These are phyloP conservation scores for Siniperca chuatsi DNA, from an alignment of 2,113 vertebrate species.

Conservation along the genomic window DNA sequence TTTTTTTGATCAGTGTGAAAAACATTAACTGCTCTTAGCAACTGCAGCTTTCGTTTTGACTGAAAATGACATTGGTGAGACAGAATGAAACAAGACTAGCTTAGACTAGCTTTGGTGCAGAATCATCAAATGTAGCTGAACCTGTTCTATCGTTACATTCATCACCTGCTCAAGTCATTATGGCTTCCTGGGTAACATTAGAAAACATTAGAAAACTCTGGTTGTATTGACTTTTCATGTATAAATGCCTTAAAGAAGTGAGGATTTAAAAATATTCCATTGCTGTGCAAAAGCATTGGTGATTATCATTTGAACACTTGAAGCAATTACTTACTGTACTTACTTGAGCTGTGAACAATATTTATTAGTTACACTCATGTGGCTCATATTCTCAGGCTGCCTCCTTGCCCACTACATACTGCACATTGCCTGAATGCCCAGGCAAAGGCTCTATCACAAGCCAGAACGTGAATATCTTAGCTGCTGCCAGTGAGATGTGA, in stretches of 20 bases:
- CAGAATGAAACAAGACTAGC: not conserved
- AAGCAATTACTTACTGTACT: conserved; percentile 10
- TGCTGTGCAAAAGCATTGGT: not conserved
- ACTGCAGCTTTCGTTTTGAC: too few relatives aligned
- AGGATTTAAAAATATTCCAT: not conserved
- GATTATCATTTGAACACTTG: conserved; percentile 6
- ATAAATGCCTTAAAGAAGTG: not conserved
- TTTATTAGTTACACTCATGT: conserved; percentile 14
- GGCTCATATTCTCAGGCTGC: conserved; percentile 16
- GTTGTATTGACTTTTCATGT: not conserved
- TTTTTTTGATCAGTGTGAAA: too few relatives aligned
- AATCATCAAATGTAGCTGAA: not conserved
- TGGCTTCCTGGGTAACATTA: not conserved
- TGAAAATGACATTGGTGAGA: not conserved
- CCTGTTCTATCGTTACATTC: conserved; percentile 2
- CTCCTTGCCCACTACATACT: not conserved
- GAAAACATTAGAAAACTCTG: not conserved
- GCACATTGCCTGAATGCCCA: conserved; percentile 36
- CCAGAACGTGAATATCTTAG: conserved; percentile 8
- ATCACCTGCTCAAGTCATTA: not conserved
- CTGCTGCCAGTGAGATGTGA: conserved; percentile 14
- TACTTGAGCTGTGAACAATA: conserved; percentile 28
- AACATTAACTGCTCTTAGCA: too few relatives aligned
- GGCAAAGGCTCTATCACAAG: conserved; percentile 31
- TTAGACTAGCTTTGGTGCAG: not conserved